Evolutionary conservation across 92 coral and sea anemone genomes (phyloP).

Genomic region (Porites rus): DNA sequence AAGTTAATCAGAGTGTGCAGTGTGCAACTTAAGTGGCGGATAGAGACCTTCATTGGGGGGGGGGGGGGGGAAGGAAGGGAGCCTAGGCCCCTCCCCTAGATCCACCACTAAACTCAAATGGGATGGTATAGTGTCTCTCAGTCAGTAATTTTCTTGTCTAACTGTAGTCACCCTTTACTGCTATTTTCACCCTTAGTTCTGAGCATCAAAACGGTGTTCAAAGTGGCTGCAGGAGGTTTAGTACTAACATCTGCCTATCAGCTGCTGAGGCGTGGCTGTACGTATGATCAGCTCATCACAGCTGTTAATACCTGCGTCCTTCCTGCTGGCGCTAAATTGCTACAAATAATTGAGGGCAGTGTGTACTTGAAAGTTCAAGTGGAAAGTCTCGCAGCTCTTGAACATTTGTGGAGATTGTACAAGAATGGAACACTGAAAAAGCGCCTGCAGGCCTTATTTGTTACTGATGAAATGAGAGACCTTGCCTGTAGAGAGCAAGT

Average conservation of each 20-base stretch:
- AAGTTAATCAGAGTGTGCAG: too few relatives aligned
- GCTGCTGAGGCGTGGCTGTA: neutral
- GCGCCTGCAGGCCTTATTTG: neutral
- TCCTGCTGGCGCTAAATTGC: neutral
- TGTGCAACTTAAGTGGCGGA: too few relatives aligned
- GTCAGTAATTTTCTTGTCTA: too few relatives aligned
- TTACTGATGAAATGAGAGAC: neutral
- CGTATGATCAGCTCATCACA: neutral
- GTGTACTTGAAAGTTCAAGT: conserved; percentile 1
- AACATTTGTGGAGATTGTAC: neutral
- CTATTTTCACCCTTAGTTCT: neutral
- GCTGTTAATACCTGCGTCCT: neutral
- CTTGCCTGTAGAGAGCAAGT: neutral
- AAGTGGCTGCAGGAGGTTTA: neutral
- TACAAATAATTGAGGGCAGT: neutral
- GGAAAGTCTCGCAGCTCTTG: neutral
- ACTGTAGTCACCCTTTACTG: neutral
- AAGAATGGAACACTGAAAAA: neutral
- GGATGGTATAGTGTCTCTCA: too few relatives aligned
- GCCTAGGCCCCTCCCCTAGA: too few relatives aligned
- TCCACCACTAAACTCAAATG: too few relatives aligned
- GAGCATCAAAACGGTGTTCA: neutral
- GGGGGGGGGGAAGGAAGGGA: too few relatives aligned
- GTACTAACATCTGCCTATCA: neutral
- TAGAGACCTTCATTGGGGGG: too few relatives aligned